These are phyloP conservation scores for Alitta virens DNA, from an alignment of 2,888 invertebrate genomes.

Conservation along the genomic window DNA sequence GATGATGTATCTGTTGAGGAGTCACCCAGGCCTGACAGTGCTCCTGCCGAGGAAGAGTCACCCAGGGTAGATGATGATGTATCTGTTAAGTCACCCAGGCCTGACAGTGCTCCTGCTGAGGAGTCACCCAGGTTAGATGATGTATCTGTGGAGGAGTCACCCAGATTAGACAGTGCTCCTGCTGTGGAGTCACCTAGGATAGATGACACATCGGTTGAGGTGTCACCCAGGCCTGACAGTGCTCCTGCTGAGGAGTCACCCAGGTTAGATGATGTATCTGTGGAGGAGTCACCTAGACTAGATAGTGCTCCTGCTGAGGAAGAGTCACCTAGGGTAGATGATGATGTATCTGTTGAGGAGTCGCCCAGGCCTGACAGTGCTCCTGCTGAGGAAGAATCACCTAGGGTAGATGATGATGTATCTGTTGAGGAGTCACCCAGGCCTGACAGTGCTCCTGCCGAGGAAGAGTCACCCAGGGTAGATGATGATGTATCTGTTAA, in stretches of 20 bases:
- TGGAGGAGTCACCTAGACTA: too few species aligned
- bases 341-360: background rate
- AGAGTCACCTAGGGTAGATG: background rate
- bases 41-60: background rate
- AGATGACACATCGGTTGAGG: background rate
- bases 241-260: too few species aligned
- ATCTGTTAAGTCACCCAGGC: background rate
- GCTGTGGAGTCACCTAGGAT: background rate
- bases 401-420: too few species aligned
- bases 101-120: too few species aligned
- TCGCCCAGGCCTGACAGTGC: too few species aligned
- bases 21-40: background rate
- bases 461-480: background rate
- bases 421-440: too few species aligned
- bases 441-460: too few species aligned
- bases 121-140: background rate
- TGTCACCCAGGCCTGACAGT: too few species aligned
- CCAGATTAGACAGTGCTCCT: background rate
- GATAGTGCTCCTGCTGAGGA: too few species aligned
- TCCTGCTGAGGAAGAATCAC: too few species aligned
- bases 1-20: background rate
- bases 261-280: too few species aligned
- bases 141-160: background rate
- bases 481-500: background rate
- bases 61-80: background rate